phyloP scores from a whole-genome alignment of 2,888 invertebrate genomes.

The Uropetala carovei region DNA sequence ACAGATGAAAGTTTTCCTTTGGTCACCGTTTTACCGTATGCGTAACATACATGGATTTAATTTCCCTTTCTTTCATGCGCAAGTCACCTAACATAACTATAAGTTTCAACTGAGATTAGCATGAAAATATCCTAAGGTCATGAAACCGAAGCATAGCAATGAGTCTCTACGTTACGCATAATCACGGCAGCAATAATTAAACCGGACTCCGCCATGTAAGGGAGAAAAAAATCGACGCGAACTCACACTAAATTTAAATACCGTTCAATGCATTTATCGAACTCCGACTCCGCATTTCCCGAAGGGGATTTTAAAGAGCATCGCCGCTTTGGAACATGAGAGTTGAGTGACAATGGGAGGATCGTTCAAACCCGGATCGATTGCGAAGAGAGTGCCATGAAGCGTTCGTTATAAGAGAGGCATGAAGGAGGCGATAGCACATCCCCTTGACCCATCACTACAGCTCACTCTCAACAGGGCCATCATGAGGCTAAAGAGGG shows the following conservation, averaged over 20 bases:
- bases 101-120: too few relatives aligned
- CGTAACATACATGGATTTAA: too few relatives aligned
- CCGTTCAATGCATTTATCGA: background rate
- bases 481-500: background rate
- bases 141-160: too few relatives aligned
- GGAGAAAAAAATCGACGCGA: background rate
- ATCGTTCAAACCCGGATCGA: background rate
- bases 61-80: too few relatives aligned
- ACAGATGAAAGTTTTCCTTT: too few relatives aligned
- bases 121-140: too few relatives aligned
- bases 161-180: too few relatives aligned
- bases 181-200: background rate
- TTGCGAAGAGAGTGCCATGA: slow-evolving; percentile 17
- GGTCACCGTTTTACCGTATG: too few relatives aligned
- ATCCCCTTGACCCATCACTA: slow-evolving; percentile 27
- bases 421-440: slow-evolving; percentile 9
- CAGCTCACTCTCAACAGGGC: background rate
- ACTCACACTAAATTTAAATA: background rate
- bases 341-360: slow-evolving; percentile 13
- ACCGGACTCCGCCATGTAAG: background rate
- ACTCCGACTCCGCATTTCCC: background rate
- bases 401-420: slow-evolving; percentile 14
- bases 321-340: background rate
- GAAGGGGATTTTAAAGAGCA: slow-evolving; percentile 17
- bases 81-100: too few relatives aligned